phyloP scores from a whole-genome alignment of 2,113 vertebrate genomes.

The Boleophthalmus pectinirostris region DNA sequence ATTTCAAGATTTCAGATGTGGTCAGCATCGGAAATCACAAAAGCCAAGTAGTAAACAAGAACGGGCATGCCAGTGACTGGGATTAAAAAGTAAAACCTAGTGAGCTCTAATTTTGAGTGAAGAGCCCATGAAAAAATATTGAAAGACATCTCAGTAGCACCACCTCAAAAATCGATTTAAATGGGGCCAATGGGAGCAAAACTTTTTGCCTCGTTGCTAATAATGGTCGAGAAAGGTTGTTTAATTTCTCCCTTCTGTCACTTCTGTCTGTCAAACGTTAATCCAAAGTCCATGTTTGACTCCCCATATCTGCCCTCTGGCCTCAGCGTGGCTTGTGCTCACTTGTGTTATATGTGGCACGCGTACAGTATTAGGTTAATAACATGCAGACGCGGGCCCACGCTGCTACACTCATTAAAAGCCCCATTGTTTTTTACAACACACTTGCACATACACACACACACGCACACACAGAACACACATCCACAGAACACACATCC shows the following conservation, averaged over 20 bases:
- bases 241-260: not conserved
- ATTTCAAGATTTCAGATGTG: too few species aligned
- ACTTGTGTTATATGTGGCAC: slow-evolving; percentile 49
- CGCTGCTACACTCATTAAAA: slow-evolving; percentile 64
- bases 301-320: not conserved
- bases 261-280: not conserved
- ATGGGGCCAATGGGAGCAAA: too few species aligned
- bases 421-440: slow-evolving; percentile 65
- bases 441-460: not conserved
- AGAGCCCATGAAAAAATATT: too few species aligned
- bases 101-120: too few species aligned
- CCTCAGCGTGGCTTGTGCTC: slow-evolving; percentile 10
- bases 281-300: slow-evolving; percentile 4
- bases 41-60: too few species aligned
- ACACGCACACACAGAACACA: slow-evolving; percentile 18
- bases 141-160: too few species aligned
- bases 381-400: slow-evolving; percentile 44
- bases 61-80: too few species aligned
- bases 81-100: too few species aligned
- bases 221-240: not conserved
- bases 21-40: too few species aligned
- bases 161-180: too few species aligned
- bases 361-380: slow-evolving; percentile 68
- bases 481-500: not conserved
- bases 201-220: not conserved